phyloP scores from a whole-genome alignment of 1,140 invertebrate genomes.

The Bombus fervidus region DNA sequence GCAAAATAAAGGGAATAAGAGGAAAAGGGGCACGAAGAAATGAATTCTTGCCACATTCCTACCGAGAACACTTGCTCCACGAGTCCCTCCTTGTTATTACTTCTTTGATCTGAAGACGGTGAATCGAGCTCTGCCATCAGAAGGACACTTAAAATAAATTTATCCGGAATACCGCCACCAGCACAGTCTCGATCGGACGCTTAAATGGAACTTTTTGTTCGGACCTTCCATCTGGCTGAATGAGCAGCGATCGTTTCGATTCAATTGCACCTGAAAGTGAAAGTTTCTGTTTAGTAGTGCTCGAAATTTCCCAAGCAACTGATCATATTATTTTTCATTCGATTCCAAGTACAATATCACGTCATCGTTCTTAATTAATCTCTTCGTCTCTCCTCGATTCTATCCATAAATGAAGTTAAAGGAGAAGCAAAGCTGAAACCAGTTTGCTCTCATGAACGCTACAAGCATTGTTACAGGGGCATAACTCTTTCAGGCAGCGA shows the following conservation, averaged over 20 bases:
- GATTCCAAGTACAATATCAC: neutral
- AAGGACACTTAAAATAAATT: conserved; percentile 38
- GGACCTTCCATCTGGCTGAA: neutral
- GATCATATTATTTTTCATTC: too few relatives aligned
- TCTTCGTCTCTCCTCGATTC: neutral
- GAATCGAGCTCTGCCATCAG: conserved; percentile 4
- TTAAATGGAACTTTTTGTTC: neutral
- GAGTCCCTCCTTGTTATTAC: conserved; percentile 13
- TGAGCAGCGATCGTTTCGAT: neutral
- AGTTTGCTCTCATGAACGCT: neutral
- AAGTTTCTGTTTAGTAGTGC: neutral
- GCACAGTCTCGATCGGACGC: neutral
- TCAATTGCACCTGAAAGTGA: conserved; percentile 8
- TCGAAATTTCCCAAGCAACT: neutral
- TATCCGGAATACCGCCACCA: conserved; percentile 1
- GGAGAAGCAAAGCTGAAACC: neutral
- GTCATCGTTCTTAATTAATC: neutral
- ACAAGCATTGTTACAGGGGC: neutral
- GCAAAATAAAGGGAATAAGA: neutral
- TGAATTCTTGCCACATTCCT: conserved; percentile 24
- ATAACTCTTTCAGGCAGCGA: neutral
- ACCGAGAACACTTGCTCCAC: conserved; percentile 31
- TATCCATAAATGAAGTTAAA: neutral
- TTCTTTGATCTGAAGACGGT: conserved; percentile 15
- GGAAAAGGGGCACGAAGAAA: neutral